phyloP scores from a whole-genome alignment of 1,140 invertebrate species.

The Monomorium pharaonis region DNA sequence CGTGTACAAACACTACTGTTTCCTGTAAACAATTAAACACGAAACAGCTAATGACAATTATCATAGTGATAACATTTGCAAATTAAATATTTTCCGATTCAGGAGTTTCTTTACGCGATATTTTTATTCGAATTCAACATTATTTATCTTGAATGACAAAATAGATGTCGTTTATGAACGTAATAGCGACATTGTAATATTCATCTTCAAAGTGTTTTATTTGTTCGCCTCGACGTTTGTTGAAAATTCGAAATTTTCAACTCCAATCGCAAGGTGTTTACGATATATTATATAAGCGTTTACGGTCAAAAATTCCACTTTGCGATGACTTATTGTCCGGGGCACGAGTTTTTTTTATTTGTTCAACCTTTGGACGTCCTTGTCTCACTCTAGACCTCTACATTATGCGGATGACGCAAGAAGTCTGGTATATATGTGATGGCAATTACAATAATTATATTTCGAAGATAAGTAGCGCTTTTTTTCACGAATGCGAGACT shows the following conservation, averaged over 20 bases:
- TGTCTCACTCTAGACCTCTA: neutral
- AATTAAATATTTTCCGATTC: neutral
- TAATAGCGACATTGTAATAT: neutral
- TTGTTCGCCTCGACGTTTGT: neutral
- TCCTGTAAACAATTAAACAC: conserved; percentile 30
- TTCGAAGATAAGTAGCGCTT: conserved; percentile 31
- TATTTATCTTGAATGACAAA: neutral
- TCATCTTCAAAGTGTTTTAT: neutral
- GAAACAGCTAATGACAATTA: conserved; percentile 31
- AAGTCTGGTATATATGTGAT: conserved; percentile 19
- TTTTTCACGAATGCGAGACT: neutral
- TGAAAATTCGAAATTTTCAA: neutral
- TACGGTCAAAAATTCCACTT: neutral
- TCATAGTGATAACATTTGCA: neutral
- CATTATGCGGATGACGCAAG: neutral
- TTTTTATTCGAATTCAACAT: conserved; percentile 4
- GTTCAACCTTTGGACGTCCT: neutral
- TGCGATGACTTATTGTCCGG: neutral
- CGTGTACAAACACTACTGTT: neutral
- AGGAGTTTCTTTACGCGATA: neutral
- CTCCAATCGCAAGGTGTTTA: neutral
- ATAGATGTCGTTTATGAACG: neutral
- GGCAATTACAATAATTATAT: conserved; percentile 27
- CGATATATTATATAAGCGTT: neutral
- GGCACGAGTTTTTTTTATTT: neutral